These are phyloP conservation scores for Solen grandis DNA, from an alignment of 1,140 invertebrate species.

Conservation along the genomic window DNA sequence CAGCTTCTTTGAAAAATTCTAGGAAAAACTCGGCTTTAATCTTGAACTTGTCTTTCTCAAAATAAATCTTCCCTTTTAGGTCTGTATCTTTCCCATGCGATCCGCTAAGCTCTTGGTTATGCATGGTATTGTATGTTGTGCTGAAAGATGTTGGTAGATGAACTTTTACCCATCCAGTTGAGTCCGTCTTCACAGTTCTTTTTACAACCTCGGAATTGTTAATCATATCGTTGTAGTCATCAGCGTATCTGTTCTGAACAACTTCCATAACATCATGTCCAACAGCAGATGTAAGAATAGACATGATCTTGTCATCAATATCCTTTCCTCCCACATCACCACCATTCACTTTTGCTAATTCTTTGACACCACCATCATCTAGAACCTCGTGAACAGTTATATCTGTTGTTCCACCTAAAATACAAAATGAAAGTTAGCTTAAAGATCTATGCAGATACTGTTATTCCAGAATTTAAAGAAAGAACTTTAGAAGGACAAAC, in stretches of 20 bases:
- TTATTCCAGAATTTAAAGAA: neutral
- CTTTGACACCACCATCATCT: neutral
- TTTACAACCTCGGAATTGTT: slow-evolving; percentile 42
- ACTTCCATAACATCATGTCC: slow-evolving; percentile 39
- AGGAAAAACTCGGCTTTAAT: slow-evolving; percentile 18
- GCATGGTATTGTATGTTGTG: slow-evolving; percentile 8
- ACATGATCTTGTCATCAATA: slow-evolving; percentile 27
- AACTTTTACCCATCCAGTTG: neutral
- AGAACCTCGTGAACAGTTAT: slow-evolving; percentile 37
- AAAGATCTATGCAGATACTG: neutral
- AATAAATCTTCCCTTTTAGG: neutral
- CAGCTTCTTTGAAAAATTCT: slow-evolving; percentile 4
- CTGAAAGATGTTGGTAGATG: neutral
- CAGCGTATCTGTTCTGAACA: neutral
- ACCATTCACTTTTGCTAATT: slow-evolving; percentile 47
- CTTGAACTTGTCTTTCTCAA: slow-evolving; percentile 1
- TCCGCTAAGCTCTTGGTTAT: neutral
- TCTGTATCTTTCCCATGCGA: neutral
- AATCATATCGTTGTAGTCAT: slow-evolving; percentile 15
- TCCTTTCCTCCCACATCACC: slow-evolving; percentile 22
- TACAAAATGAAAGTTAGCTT: neutral
- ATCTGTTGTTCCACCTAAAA: slow-evolving; percentile 43
- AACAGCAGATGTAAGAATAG: neutral
- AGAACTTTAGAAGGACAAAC: neutral
- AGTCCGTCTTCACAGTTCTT: neutral